Conservation (phyloP, 2,888 invertebrate genomes). For the Diadegma fenestrale region DNA sequence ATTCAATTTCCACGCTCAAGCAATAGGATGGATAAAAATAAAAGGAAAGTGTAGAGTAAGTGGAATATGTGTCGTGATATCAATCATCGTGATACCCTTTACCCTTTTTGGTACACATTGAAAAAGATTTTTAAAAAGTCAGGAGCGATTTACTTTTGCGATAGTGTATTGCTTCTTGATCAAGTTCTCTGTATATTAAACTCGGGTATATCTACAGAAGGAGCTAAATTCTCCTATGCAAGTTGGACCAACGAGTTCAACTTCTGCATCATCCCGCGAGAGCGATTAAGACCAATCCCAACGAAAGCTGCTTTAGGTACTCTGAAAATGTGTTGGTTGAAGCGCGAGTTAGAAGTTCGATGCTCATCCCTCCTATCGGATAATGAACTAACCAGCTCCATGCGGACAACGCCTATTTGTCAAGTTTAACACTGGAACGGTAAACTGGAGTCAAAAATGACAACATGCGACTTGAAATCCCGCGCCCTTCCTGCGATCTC, state of each 20-base stretch:
- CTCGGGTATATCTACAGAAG: background rate
- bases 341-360: conserved; percentile 44
- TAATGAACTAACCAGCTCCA: conserved; percentile 56
- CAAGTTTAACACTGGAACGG: too few species aligned
- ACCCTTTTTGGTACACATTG: conserved; percentile 15
- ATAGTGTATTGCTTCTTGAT: conserved; percentile 43
- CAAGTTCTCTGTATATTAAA: conserved; percentile 33
- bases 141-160: conserved; percentile 60
- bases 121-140: conserved; percentile 55
- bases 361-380: conserved; percentile 56
- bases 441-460: too few species aligned
- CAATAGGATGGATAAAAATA: conserved; percentile 11
- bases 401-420: conserved; percentile 27
- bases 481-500: too few species aligned
- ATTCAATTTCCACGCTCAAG: conserved; percentile 41
- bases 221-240: conserved; percentile 14
- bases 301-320: conserved; percentile 33
- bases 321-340: background rate
- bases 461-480: too few species aligned
- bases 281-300: too few species aligned
- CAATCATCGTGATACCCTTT: conserved; percentile 52
- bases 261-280: too few species aligned
- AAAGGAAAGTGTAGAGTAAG: conserved; percentile 20
- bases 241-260: conserved; percentile 45
- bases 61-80: conserved; percentile 44